These are phyloP conservation scores for Piscicola geometra DNA, from an alignment of 2,888 invertebrate species.

Conservation along the genomic window DNA sequence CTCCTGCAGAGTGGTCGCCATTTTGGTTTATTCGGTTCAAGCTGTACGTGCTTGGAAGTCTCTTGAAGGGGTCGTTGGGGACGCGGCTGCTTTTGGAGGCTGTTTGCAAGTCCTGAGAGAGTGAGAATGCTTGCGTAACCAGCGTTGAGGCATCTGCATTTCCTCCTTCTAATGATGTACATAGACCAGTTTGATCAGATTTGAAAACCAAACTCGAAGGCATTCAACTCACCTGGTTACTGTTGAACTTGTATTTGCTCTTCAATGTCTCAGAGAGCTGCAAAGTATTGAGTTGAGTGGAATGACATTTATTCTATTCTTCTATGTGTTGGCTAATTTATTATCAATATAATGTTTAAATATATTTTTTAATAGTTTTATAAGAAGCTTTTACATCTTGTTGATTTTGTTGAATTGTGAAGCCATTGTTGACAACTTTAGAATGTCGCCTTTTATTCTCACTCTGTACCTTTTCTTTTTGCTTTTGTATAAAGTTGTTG, in stretches of 20 bases:
- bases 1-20: slow-evolving; percentile 13
- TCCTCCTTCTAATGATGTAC: no score
- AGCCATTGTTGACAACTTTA: not conserved
- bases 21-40: no score
- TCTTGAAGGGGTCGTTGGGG: no score
- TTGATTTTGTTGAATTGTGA: not conserved
- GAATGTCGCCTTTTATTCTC: not conserved
- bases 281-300: no score
- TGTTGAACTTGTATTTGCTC: not conserved
- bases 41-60: not conserved
- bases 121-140: not conserved
- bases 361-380: not conserved
- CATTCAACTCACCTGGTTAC: not conserved
- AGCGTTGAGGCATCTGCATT: not conserved
- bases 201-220: no score
- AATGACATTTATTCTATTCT: no score
- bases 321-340: no score
- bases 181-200: no score
- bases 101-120: not conserved
- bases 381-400: not conserved
- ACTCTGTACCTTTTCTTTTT: not conserved
- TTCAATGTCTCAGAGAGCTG: slow-evolving; percentile 4
- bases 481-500: not conserved
- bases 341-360: no score
- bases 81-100: not conserved